These are phyloP conservation scores for Philopedon plagiatum DNA, from an alignment of 2,888 invertebrate species.

Conservation along the genomic window DNA sequence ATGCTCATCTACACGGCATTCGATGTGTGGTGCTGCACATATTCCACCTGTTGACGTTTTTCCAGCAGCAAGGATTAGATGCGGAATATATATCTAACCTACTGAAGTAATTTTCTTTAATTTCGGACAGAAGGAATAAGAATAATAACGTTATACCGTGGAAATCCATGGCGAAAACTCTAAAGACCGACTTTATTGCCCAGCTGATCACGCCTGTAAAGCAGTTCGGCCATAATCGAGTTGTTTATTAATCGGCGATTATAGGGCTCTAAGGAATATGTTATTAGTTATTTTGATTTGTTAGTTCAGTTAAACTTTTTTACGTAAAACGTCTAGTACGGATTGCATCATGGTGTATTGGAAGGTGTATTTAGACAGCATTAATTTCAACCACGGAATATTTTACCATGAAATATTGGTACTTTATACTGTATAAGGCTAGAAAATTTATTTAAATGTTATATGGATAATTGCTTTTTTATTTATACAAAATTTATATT, in stretches of 20 bases:
- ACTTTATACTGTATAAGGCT: no score
- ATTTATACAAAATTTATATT: no score
- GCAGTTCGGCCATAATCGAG: conserved; percentile 53
- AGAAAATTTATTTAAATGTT: no score
- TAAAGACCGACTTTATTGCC: conserved; percentile 53
- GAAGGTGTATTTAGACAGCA: conserved; percentile 27
- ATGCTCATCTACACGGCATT: no score
- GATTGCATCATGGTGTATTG: conserved; percentile 29
- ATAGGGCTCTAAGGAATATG: conserved; percentile 48
- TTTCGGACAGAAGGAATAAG: no score
- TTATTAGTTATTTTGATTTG: conserved; percentile 47
- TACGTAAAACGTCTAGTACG: conserved; percentile 4
- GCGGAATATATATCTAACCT: no score
- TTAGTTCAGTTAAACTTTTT: conserved; percentile 35
- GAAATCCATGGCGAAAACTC: conserved; percentile 37
- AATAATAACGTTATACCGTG: neutral
- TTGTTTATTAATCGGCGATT: conserved; percentile 55
- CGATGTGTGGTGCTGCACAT: no score
- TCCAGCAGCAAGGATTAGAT: no score
- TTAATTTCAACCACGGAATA: neutral
- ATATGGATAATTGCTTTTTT: no score
- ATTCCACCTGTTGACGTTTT: no score
- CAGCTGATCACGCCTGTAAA: conserved; percentile 56
- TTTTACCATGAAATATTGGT: neutral
- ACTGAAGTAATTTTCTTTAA: no score